A percentile compares a stretch with the other conserved stretches of the same genome.
These are phyloP conservation scores for Odontocerum albicorne DNA, from an alignment of 2,888 invertebrate species.

Conservation along the genomic window DNA sequence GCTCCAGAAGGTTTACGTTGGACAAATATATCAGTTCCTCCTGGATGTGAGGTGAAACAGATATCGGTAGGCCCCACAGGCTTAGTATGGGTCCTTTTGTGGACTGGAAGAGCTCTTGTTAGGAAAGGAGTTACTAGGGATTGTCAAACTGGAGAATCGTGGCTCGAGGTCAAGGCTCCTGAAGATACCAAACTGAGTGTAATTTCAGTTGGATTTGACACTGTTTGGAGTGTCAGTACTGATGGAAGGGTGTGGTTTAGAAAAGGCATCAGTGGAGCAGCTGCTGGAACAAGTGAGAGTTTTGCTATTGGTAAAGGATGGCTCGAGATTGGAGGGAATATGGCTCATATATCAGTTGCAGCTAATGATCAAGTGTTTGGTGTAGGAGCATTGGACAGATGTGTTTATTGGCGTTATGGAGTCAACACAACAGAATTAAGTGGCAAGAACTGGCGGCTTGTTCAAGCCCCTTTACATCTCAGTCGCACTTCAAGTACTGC, in stretches of 20 bases:
- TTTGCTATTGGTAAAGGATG: conserved; percentile 81
- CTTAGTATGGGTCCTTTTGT: conserved; percentile 83
- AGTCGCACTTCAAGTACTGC: conserved; percentile 82
- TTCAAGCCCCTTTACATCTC: conserved; percentile 79
- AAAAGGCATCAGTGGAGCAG: conserved; percentile 70
- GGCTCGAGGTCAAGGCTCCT: conserved; percentile 79
- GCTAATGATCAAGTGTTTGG: conserved; percentile 89
- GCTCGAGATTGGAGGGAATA: conserved; percentile 88
- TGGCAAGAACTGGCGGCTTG: conserved; percentile 83
- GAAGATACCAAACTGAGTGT: conserved; percentile 71
- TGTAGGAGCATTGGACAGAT: conserved; percentile 79
- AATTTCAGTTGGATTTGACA: conserved; percentile 79
- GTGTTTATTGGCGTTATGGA: conserved; percentile 78
- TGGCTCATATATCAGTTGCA: conserved; percentile 82
- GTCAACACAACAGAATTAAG: conserved; percentile 75
- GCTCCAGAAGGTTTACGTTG: conserved; percentile 89
- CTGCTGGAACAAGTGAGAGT: conserved; percentile 71
- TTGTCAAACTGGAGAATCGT: conserved; percentile 67
- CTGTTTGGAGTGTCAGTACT: conserved; percentile 79
- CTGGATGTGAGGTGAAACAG: conserved; percentile 81
- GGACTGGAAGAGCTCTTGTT: conserved; percentile 81
- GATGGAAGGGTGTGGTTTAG: conserved; percentile 88
- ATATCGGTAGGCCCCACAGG: conserved; percentile 86
- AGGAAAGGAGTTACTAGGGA: conserved; percentile 83
- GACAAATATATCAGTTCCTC: conserved; percentile 75